Conservation (phyloP, 2,888 invertebrate genomes). For the Noctua janthe region DNA sequence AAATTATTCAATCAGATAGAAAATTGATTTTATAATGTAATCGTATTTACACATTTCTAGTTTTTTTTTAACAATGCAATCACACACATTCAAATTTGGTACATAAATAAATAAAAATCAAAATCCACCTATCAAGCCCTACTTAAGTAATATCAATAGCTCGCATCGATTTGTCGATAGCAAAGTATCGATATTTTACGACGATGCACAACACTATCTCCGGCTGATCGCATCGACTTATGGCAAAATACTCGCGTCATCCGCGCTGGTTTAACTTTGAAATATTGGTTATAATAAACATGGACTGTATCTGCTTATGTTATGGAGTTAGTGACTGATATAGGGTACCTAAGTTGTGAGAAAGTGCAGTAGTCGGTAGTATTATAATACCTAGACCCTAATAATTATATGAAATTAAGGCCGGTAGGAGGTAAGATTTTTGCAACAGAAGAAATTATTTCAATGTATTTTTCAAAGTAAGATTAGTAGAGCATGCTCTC, state of each 20-base stretch:
- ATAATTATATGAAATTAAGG: no score
- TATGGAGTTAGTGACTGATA: conserved; percentile 4
- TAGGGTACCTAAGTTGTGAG: not conserved
- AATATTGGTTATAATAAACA: conserved; percentile 56
- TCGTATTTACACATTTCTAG: not conserved
- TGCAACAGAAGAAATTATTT: no score
- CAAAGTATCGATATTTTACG: conserved; percentile 60
- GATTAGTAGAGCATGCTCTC: no score
- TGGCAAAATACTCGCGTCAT: conserved; percentile 54
- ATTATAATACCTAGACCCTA: no score
- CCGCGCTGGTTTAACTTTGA: conserved; percentile 55
- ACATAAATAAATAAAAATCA: conserved; percentile 15
- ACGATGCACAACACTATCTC: conserved; percentile 56
- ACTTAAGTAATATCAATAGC: conserved; percentile 59
- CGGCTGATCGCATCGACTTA: conserved; percentile 62
- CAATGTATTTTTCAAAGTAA: no score
- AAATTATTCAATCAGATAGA: not conserved
- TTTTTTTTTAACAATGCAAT: not conserved
- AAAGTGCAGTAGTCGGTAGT: not conserved
- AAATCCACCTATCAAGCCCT: conserved; percentile 23
- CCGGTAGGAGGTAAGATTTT: no score
- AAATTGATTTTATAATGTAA: not conserved
- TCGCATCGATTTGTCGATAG: conserved; percentile 59
- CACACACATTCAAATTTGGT: not conserved
- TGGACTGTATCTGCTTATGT: conserved; percentile 14